Evolutionary conservation across 2,113 vertebrate species (phyloP).

Genomic region (Misgurnus mizolepis): DNA sequence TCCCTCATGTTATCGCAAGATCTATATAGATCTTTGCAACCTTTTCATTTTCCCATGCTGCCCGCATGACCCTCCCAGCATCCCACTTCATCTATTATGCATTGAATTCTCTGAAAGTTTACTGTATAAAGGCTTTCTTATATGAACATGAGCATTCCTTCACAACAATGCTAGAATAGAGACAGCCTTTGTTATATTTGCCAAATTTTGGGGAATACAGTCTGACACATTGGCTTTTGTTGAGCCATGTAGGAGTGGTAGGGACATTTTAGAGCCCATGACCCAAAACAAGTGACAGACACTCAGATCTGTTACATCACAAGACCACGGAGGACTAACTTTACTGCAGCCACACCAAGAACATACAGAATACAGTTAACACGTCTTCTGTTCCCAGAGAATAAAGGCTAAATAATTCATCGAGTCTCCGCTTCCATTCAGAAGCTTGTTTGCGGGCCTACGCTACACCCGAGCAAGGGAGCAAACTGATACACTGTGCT

Average conservation of each 20-base stretch:
- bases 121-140: neutral
- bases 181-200: neutral
- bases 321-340: constrained; percentile 10
- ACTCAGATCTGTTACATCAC: constrained; percentile 21
- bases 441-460: constrained; percentile 68
- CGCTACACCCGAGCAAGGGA: constrained; percentile 54
- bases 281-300: neutral
- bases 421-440: constrained; percentile 64
- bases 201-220: neutral
- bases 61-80: neutral
- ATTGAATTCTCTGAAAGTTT: neutral
- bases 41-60: neutral
- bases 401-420: constrained; percentile 73
- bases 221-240: constrained; percentile 22
- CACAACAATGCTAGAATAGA: neutral
- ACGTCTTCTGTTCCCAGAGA: constrained; percentile 50
- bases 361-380: constrained; percentile 51
- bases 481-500: constrained; percentile 67
- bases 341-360: neutral
- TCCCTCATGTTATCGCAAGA: neutral
- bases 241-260: constrained; percentile 20
- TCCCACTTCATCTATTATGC: constrained; percentile 9
- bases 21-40: neutral
- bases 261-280: neutral
- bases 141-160: neutral